These are phyloP conservation scores for Clarias batrachus DNA, from an alignment of 2,113 vertebrate species.

Conservation along the genomic window DNA sequence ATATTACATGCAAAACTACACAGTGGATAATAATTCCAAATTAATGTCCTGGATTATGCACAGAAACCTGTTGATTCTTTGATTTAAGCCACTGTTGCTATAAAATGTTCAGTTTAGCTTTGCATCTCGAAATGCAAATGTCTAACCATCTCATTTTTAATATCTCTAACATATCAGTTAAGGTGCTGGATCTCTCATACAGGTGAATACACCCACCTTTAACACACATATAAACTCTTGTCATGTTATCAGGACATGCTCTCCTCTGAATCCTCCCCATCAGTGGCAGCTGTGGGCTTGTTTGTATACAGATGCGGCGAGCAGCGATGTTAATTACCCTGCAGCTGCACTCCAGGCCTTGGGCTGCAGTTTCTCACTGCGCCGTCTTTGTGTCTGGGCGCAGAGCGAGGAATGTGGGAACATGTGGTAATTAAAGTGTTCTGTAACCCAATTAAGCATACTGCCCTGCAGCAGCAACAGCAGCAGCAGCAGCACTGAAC, in stretches of 20 bases:
- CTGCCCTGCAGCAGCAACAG: conserved; percentile 43
- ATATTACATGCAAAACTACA: background rate
- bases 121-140: background rate
- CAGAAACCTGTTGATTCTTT: background rate
- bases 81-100: background rate
- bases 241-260: conserved; percentile 54
- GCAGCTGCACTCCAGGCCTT: conserved; percentile 69
- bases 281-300: conserved; percentile 74
- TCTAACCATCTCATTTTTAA: background rate
- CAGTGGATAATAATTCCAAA: background rate
- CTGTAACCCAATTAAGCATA: conserved; percentile 70
- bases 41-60: background rate
- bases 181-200: background rate
- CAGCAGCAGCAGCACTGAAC: conserved; percentile 1
- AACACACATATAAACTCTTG: background rate
- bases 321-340: conserved; percentile 72
- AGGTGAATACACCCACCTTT: conserved; percentile 19
- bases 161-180: background rate
- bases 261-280: conserved; percentile 62
- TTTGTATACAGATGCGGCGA: conserved; percentile 76
- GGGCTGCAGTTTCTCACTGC: conserved; percentile 56
- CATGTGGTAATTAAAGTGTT: conserved; percentile 73
- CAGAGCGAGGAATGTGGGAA: conserved; percentile 68
- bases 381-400: conserved; percentile 47
- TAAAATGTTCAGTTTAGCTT: background rate